phyloP scores from a whole-genome alignment of 1,140 invertebrate genomes.

The Nebria ingens region DNA sequence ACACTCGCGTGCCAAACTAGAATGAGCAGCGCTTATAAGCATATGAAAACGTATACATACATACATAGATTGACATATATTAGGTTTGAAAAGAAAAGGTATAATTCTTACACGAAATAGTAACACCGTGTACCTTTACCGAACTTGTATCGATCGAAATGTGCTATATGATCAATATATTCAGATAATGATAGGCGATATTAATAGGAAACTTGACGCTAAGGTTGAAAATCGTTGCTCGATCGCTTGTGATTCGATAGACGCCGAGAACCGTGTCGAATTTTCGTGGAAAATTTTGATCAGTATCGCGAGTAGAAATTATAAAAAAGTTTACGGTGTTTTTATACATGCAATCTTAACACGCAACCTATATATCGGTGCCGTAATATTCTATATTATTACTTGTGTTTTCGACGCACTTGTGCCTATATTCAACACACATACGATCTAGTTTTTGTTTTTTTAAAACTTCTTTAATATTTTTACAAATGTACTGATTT shows the following conservation, averaged over 20 bases:
- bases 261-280: not conserved
- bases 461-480: too few species aligned
- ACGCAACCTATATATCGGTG: not conserved
- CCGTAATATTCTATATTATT: too few species aligned
- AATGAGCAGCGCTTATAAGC: too few species aligned
- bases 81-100: not conserved
- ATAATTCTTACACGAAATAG: not conserved
- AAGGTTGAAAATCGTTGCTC: not conserved
- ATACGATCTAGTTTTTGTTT: too few species aligned
- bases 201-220: constrained; percentile 11
- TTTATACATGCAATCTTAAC: constrained; percentile 12
- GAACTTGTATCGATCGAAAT: constrained; percentile 10
- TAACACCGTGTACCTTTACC: constrained; percentile 5
- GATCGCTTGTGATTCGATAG: not conserved
- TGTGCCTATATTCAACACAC: too few species aligned
- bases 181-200: constrained; percentile 15
- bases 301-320: constrained; percentile 2
- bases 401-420: not conserved
- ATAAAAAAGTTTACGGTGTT: constrained; percentile 12
- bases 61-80: constrained; percentile 6
- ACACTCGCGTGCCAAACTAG: too few species aligned
- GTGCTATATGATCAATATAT: constrained; percentile 11
- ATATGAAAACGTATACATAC: too few species aligned
- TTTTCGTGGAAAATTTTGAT: constrained; percentile 8
- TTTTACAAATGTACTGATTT: too few species aligned